phyloP scores from a whole-genome alignment of 2,797 vertebrate species.

The Sebastes melanostomus region DNA sequence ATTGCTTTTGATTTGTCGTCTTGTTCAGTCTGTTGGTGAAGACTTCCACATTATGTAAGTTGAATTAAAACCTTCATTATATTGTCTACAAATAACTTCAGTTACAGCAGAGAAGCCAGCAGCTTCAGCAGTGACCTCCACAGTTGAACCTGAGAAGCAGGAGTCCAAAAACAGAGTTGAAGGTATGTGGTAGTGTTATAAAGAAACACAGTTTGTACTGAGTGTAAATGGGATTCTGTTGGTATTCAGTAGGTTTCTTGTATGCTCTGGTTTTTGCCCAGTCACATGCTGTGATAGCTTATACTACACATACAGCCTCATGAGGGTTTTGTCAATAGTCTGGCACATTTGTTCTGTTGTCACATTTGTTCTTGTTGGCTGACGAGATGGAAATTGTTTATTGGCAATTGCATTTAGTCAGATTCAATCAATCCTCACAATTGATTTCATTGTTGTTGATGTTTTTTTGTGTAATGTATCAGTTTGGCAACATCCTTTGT shows the following conservation, averaged over 20 bases:
- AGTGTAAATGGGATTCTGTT: background rate
- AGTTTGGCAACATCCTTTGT: background rate
- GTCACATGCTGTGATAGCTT: background rate
- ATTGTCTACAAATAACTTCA: constrained; percentile 14
- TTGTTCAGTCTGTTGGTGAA: background rate
- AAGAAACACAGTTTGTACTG: background rate
- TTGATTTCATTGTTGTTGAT: background rate
- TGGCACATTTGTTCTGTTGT: constrained; percentile 4
- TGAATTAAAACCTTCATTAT: background rate
- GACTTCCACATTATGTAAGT: background rate
- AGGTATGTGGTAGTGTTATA: constrained; percentile 44
- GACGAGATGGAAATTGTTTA: background rate
- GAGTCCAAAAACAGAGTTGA: constrained; percentile 35
- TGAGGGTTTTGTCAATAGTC: constrained; percentile 9
- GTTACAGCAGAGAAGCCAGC: constrained; percentile 30
- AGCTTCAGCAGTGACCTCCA: constrained; percentile 10
- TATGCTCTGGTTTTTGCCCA: background rate
- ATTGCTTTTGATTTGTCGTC: constrained; percentile 10
- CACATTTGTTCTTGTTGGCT: background rate
- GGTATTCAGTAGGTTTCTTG: background rate
- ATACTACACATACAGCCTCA: background rate
- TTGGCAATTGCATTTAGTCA: background rate
- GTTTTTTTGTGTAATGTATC: background rate
- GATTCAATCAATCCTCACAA: background rate
- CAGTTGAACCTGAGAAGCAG: constrained; percentile 29